Percentiles rank a stretch among this genome's conserved stretches.
Conservation (phyloP, 1,140 invertebrate genomes). For the Cydia pomonella region DNA sequence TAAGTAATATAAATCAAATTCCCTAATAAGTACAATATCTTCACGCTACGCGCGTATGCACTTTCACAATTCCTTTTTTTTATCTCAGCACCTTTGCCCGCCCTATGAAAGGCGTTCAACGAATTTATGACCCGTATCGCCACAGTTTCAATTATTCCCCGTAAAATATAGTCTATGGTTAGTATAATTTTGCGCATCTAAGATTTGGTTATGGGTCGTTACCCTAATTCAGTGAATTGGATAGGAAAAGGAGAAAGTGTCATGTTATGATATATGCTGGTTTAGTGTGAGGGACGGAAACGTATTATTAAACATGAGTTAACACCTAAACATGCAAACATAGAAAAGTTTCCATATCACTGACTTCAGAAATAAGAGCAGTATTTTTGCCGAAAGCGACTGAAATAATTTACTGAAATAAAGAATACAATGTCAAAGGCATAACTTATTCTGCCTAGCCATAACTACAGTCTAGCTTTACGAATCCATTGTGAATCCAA, state of each 20-base stretch:
- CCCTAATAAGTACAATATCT: slow-evolving; percentile 37
- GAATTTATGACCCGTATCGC: slow-evolving; percentile 61
- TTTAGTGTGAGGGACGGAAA: neutral
- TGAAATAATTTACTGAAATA: too few relatives aligned
- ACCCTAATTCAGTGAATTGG: slow-evolving; percentile 40
- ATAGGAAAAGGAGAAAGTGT: slow-evolving; percentile 32
- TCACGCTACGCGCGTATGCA: slow-evolving; percentile 42
- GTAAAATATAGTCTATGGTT: slow-evolving; percentile 31
- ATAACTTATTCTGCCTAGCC: neutral
- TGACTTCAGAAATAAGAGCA: too few relatives aligned
- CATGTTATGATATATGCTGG: slow-evolving; percentile 9
- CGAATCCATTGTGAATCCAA: too few relatives aligned
- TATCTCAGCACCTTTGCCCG: slow-evolving; percentile 39
- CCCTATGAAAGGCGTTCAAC: slow-evolving; percentile 54
- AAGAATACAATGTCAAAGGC: too few relatives aligned
- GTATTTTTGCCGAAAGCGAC: neutral
- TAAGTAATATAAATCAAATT: slow-evolving; percentile 39
- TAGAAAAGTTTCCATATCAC: neutral
- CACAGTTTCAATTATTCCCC: slow-evolving; percentile 51
- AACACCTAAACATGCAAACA: neutral
- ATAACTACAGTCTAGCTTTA: neutral
- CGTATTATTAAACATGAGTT: neutral
- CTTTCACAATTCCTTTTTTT: slow-evolving; percentile 49
- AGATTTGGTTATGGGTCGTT: slow-evolving; percentile 45
- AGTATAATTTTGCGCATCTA: slow-evolving; percentile 42